Percentiles rank a stretch among this genome's conserved stretches.
phyloP scores from a whole-genome alignment of 2,113 vertebrate genomes.

The Monarcha castaneiventris region DNA sequence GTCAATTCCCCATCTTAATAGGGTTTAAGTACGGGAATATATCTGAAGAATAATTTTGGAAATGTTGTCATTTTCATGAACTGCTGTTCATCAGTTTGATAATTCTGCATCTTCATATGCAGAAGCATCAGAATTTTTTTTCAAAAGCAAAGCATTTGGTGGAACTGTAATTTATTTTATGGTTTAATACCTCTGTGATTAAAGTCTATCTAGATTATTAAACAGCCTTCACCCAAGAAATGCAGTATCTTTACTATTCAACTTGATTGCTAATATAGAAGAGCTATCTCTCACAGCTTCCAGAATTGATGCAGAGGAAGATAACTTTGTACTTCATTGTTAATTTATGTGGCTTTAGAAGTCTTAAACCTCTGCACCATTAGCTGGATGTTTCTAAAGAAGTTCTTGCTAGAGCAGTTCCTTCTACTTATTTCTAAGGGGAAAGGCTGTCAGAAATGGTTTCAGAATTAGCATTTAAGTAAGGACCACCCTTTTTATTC shows the following conservation, averaged over 20 bases:
- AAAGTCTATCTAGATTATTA: not conserved
- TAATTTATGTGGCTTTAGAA: not conserved
- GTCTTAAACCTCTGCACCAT: not conserved
- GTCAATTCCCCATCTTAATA: slow-evolving; percentile 18
- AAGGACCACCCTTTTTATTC: not conserved
- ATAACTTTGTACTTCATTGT: not conserved
- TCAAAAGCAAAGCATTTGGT: not conserved
- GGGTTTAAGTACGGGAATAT: not conserved
- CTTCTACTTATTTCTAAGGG: not conserved
- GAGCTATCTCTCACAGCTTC: not conserved
- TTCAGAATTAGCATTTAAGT: not conserved
- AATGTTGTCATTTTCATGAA: not conserved
- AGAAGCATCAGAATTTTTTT: not conserved
- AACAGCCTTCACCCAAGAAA: not conserved
- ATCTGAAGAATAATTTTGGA: slow-evolving; percentile 27
- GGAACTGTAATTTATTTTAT: not conserved
- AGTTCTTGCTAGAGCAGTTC: not conserved
- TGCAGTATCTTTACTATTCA: not conserved
- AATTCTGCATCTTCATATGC: not conserved
- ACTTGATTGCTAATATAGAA: fast-evolving
- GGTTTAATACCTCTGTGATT: not conserved
- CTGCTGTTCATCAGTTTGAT: slow-evolving; percentile 25
- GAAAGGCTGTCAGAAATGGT: not conserved
- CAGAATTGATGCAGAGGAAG: not conserved
- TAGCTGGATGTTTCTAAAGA: not conserved